These are phyloP conservation scores for Denticeps clupeoides DNA, from an alignment of 2,797 vertebrate species.

Conservation along the genomic window DNA sequence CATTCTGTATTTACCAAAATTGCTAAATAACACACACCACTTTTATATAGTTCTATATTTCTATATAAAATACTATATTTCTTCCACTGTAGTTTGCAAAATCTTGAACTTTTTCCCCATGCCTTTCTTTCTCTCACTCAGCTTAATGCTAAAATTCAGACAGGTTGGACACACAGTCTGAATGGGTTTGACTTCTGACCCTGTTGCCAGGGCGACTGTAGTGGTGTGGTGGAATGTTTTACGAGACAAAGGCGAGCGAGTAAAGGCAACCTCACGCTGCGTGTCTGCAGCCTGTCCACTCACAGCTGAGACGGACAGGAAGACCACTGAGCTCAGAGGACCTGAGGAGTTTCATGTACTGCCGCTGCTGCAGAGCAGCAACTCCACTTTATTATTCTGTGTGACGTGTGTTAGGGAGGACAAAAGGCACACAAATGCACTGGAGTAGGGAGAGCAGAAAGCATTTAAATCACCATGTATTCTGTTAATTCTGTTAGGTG, in stretches of 20 bases:
- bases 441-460: too few relatives aligned
- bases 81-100: too few relatives aligned
- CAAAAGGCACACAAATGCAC: too few relatives aligned
- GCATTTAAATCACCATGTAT: too few relatives aligned
- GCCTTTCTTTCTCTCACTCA: conserved; percentile 2
- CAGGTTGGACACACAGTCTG: conserved; percentile 29
- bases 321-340: background rate
- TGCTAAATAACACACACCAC: too few relatives aligned
- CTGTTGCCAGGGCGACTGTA: conserved; percentile 41
- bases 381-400: too few relatives aligned
- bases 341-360: background rate
- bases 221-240: conserved; percentile 38
- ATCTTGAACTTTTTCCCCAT: too few relatives aligned
- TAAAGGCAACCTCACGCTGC: conserved; percentile 48
- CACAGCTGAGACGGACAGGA: background rate
- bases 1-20: too few relatives aligned
- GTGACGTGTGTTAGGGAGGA: too few relatives aligned
- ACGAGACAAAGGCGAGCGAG: conserved; percentile 43
- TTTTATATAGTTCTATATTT: too few relatives aligned
- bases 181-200: conserved; percentile 49
- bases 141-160: conserved; percentile 14
- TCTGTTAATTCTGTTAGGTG: too few relatives aligned
- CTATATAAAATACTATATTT: too few relatives aligned
- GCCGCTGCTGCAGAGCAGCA: conserved; percentile 22
- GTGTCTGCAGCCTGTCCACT: conserved; percentile 45